phyloP scores from a whole-genome alignment of 2,113 vertebrate genomes.

The Catagonus wagneri region DNA sequence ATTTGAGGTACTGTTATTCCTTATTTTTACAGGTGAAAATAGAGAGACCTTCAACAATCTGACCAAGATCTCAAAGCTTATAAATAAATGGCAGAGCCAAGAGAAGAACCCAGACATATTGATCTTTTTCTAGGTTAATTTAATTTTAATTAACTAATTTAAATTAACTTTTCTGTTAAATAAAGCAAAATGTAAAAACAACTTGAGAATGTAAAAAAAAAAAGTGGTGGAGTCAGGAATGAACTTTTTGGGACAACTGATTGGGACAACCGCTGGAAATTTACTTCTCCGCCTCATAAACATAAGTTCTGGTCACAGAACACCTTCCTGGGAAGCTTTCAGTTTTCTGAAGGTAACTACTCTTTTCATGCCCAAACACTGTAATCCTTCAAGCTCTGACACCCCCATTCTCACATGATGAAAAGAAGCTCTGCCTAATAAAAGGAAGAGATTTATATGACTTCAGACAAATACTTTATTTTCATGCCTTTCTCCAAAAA shows the following conservation, averaged over 20 bases:
- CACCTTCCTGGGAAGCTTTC: not conserved
- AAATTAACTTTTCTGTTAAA: not conserved
- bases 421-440: not conserved
- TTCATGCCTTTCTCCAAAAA: not conserved
- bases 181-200: not conserved
- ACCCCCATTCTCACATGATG: not conserved
- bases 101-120: not conserved
- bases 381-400: not conserved
- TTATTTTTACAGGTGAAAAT: not conserved
- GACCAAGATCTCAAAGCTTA: not conserved
- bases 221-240: not conserved
- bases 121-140: not conserved
- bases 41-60: not conserved
- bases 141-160: too few relatives aligned
- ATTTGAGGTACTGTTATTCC: not conserved
- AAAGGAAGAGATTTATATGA: not conserved
- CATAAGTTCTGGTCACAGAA: not conserved
- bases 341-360: not conserved
- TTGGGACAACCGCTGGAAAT: not conserved
- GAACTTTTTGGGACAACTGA: not conserved
- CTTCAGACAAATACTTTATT: not conserved
- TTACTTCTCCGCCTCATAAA: not conserved
- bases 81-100: not conserved
- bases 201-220: not conserved
- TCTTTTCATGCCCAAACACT: not conserved